A percentile compares a stretch with the other conserved stretches of the same genome.
Evolutionary conservation across 2,888 invertebrate species (phyloP).

Genomic region (Myathropa florea): DNA sequence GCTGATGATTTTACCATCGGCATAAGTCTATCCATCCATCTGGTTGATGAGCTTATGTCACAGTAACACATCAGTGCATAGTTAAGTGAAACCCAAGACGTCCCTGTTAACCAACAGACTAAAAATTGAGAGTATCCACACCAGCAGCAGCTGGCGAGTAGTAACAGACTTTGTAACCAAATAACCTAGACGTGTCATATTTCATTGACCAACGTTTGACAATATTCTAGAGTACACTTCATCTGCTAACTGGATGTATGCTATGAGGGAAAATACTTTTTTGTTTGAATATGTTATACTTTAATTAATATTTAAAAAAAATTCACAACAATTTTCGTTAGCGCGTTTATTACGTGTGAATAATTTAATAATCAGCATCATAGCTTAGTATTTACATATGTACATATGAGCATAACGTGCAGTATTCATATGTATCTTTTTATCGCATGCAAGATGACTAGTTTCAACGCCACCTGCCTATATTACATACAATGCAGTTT

Average conservation of each 20-base stretch:
- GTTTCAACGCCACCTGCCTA: neutral
- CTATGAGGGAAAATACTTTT: neutral
- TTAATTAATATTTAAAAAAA: neutral
- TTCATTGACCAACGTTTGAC: slow-evolving; percentile 1
- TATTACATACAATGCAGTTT: neutral
- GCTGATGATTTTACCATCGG: slow-evolving; percentile 39
- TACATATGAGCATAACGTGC: too few relatives aligned
- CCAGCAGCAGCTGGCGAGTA: neutral
- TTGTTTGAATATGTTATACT: too few relatives aligned
- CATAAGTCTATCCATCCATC: slow-evolving; percentile 50
- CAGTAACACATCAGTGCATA: slow-evolving; percentile 55
- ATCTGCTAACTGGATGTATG: neutral
- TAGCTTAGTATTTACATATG: neutral
- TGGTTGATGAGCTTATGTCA: slow-evolving; percentile 63
- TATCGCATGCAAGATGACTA: neutral
- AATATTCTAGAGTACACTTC: neutral
- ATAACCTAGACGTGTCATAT: slow-evolving; percentile 57
- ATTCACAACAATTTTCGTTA: neutral
- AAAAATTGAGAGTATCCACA: neutral
- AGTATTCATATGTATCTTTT: too few relatives aligned
- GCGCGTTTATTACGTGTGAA: too few relatives aligned
- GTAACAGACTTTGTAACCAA: slow-evolving; percentile 46
- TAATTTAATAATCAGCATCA: too few relatives aligned
- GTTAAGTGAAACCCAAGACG: slow-evolving; percentile 44
- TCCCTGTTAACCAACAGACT: neutral